Evolutionary conservation across 2,113 vertebrate genomes (phyloP).

Genomic region (Ochotona princeps): DNA sequence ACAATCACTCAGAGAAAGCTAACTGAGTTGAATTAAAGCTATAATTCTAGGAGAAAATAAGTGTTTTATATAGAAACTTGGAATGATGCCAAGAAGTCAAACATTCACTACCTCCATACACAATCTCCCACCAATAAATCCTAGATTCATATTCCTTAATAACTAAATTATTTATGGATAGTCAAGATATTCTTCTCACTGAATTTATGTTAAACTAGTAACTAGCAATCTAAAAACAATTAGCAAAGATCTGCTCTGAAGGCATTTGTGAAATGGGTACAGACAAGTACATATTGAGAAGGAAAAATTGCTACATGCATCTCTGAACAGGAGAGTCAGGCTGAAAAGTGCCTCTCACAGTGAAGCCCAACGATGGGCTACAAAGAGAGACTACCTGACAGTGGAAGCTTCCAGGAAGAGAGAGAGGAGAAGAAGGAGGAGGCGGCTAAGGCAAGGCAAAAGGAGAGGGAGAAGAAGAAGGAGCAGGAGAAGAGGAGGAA

Average conservation of each 20-base stretch:
- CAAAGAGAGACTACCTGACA: background rate
- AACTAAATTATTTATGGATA: conserved; percentile 7
- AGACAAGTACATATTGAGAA: background rate
- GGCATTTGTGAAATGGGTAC: background rate
- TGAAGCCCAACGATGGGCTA: background rate
- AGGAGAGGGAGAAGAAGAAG: too few relatives aligned
- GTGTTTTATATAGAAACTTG: background rate
- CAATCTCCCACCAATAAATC: background rate
- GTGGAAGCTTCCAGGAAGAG: background rate
- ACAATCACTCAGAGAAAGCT: background rate
- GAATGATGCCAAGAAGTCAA: background rate
- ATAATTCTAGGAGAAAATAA: background rate
- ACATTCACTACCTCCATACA: background rate
- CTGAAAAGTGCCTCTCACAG: background rate
- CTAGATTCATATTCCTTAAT: background rate
- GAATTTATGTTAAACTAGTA: background rate
- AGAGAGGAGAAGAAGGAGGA: background rate
- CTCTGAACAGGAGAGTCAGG: background rate
- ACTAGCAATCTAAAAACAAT: background rate
- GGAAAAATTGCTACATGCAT: background rate
- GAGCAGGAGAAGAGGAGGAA: too few relatives aligned
- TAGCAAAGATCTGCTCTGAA: background rate
- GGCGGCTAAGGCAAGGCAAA: too few relatives aligned
- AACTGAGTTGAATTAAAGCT: background rate
- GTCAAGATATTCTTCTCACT: background rate